Evolutionary conservation across 2,113 vertebrate species (phyloP), one percentile per base, ranked within the genome.

Genomic region (Tachuris rubrigastra): DNA sequence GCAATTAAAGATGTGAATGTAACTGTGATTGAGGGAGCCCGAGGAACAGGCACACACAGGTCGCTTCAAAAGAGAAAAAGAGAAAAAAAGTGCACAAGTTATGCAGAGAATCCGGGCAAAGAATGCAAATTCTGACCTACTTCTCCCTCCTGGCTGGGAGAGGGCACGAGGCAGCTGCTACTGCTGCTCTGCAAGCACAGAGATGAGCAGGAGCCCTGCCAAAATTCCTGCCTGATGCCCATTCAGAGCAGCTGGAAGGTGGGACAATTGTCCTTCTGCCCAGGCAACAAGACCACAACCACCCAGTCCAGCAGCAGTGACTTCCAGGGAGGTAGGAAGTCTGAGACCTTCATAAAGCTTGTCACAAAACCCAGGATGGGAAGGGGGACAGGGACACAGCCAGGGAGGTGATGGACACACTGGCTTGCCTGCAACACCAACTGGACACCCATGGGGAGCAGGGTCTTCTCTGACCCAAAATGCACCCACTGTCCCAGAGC

Each of bases 91-190:
- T 0, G 30, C 63, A 19, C 30, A 65, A 79, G 78, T 75, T 87
- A 82, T 31, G 71, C 8, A 1, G 85, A 85, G 85, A 85, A 93
- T 71, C 63, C 0, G 0, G 53, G 78, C 58, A 90, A 82, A 83
- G 85, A 94, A 96, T 94, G 96, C 92, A 95, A 97, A 97, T 96
- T 76, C 49, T 85, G 90, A 95, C 96, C 96, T 94, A 93, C 49
- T 97, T 96, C 94, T 94, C 66, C 75, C 82, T 95, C 67, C 92
- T 73, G 85, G 47, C 74, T 83, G 44, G 53, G n/a, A 91, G 63
- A 93, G 92, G 92, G 76, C 94, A 94, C 0, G 1, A 95, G 74
- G 92, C 92, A 93, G 93, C 92, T 79, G 93, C 86, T 60, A 3
- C 14, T 86, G 86, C 88, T 85, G 91, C 84, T 82, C 77, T 14